phyloP scores from a whole-genome alignment of 2,113 vertebrate species.

The Arenaria interpres region DNA sequence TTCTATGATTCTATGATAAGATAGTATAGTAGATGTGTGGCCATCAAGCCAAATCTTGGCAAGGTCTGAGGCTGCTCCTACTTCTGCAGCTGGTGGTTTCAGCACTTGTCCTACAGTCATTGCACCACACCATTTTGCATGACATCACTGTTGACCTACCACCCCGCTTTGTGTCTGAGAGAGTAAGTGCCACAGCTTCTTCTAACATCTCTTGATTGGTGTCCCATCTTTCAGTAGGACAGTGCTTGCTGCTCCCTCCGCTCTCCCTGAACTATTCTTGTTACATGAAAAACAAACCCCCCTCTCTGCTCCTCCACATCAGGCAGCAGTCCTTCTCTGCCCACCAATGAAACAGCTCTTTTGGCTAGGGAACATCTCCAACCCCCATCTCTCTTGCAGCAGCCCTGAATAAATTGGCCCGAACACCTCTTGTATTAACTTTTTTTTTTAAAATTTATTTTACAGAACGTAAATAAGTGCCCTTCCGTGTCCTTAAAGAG shows the following conservation, averaged over 20 bases:
- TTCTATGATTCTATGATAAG: no score
- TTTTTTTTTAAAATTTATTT: neutral
- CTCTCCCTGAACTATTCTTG: neutral
- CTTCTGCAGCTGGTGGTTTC: neutral
- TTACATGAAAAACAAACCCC: accelerated
- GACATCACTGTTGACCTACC: neutral
- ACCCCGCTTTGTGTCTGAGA: neutral
- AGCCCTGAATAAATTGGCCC: neutral
- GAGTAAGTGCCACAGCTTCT: neutral
- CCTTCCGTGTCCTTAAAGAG: neutral
- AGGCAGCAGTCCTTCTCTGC: neutral
- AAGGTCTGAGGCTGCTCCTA: neutral
- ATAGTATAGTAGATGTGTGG: accelerated
- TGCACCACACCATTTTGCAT: neutral
- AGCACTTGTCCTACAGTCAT: neutral
- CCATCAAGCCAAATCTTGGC: neutral
- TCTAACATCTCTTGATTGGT: neutral
- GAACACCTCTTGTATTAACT: neutral
- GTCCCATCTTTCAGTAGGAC: neutral
- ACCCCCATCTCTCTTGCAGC: neutral
- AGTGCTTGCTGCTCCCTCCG: neutral
- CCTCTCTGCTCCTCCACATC: neutral
- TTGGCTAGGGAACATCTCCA: neutral
- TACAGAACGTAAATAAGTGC: neutral
- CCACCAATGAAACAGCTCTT: neutral